Percentiles rank a stretch among this genome's conserved stretches.
phyloP scores from a whole-genome alignment of 2,888 invertebrate species.

The Phortica okadai region DNA sequence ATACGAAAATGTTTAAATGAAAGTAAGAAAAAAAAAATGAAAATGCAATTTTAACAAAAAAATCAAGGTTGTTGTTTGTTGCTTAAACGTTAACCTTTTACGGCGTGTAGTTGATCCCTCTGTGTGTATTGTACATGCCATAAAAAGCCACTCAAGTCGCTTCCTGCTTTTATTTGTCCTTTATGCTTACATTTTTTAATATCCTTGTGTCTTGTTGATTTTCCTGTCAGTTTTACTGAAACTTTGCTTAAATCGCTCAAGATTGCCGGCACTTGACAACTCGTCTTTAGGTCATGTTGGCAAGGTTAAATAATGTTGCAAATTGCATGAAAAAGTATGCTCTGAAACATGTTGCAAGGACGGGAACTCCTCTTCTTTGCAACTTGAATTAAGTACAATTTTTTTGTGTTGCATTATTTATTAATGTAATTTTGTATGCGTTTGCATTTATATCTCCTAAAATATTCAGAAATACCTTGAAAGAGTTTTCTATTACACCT shows the following conservation, averaged over 20 bases:
- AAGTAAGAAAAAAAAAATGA: not conserved
- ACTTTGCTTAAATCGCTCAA: conserved; percentile 14
- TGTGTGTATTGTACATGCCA: not conserved
- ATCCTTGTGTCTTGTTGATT: not conserved
- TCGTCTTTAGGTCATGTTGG: not conserved
- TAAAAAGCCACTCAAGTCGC: not conserved
- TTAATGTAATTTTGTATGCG: too few relatives aligned
- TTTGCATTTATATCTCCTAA: too few relatives aligned
- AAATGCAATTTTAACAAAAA: not conserved
- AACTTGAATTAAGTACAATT: not conserved
- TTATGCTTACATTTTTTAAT: conserved; percentile 27
- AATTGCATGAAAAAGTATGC: not conserved
- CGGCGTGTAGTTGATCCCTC: not conserved
- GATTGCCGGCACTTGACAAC: not conserved
- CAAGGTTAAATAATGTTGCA: not conserved
- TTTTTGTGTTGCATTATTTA: not conserved
- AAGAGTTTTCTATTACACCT: too few relatives aligned
- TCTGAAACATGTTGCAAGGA: not conserved
- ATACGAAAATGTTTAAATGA: not conserved
- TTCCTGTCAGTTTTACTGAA: conserved; percentile 29
- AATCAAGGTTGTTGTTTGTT: not conserved
- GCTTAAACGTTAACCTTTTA: not conserved
- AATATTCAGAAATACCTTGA: too few relatives aligned
- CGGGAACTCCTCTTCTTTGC: not conserved
- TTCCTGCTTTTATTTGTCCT: conserved; percentile 37